Evolutionary conservation across 2,113 vertebrate species (phyloP).

Genomic region (Calidris pugnax): DNA sequence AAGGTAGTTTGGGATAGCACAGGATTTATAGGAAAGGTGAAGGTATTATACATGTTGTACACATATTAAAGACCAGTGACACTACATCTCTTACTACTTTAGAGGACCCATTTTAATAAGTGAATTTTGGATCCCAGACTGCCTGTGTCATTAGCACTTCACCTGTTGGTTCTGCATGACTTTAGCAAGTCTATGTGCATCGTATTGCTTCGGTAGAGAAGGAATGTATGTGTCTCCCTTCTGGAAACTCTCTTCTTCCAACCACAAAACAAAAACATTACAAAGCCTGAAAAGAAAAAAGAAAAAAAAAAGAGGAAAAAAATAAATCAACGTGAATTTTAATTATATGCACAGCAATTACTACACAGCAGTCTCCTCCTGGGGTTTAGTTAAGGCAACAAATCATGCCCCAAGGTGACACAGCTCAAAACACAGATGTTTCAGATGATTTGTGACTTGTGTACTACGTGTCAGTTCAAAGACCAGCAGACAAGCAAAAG

Average conservation of each 20-base stretch:
- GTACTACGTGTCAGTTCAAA: not conserved
- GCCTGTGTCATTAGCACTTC: not conserved
- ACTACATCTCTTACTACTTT: not conserved
- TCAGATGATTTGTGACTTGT: not conserved
- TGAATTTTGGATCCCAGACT: not conserved
- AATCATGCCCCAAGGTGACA: not conserved
- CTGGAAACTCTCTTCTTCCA: slow-evolving; percentile 94
- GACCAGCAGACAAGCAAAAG: not conserved
- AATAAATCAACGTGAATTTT: not conserved
- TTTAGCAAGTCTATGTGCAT: slow-evolving; percentile 88
- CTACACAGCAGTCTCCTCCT: not conserved
- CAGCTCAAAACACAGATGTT: fast-evolving
- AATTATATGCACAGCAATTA: not conserved
- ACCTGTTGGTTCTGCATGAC: slow-evolving; percentile 93
- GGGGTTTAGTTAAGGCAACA: not conserved
- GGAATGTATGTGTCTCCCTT: slow-evolving; percentile 92
- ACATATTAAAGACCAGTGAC: not conserved
- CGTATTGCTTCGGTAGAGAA: slow-evolving; percentile 91
- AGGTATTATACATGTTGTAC: not conserved
- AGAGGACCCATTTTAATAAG: not conserved
- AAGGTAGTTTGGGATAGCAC: not conserved
- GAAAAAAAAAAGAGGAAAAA: not conserved
- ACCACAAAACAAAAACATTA: slow-evolving; percentile 89
- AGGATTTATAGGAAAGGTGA: not conserved
- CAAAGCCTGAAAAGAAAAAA: slow-evolving; percentile 81